Percentiles rank a stretch among this genome's conserved stretches.
Conservation (phyloP, 1,140 invertebrate species). For the Drosophila sp. region DNA sequence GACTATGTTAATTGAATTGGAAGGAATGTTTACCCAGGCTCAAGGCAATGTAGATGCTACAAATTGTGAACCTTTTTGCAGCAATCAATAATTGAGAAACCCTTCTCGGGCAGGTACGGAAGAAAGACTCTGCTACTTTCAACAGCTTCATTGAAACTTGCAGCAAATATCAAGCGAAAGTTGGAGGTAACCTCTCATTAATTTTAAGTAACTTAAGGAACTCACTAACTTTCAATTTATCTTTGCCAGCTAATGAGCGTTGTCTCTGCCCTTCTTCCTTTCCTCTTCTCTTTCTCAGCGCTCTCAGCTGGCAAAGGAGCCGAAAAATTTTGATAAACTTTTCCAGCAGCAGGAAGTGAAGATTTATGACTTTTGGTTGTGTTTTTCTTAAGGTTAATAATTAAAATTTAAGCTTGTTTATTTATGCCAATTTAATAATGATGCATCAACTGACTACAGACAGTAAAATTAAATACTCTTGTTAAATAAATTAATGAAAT, state of each 20-base stretch:
- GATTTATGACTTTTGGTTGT: slow-evolving; percentile 57
- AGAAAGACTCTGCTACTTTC: neutral
- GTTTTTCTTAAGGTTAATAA: slow-evolving; percentile 45
- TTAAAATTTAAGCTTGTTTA: slow-evolving; percentile 65
- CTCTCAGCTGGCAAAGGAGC: slow-evolving; percentile 1
- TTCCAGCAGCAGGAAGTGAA: slow-evolving; percentile 48
- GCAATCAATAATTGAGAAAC: slow-evolving; percentile 16
- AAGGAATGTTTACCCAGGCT: slow-evolving; percentile 27
- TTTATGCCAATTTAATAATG: slow-evolving; percentile 15
- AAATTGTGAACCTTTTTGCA: neutral
- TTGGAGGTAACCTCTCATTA: neutral
- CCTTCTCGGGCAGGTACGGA: neutral
- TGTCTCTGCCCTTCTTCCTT: slow-evolving; percentile 11
- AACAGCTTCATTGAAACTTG: slow-evolving; percentile 42
- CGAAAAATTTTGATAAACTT: slow-evolving; percentile 57
- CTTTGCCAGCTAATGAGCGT: slow-evolving; percentile 65
- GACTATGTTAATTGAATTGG: slow-evolving; percentile 59
- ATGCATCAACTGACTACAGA: neutral
- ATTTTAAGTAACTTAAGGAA: slow-evolving; percentile 16
- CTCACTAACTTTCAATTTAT: slow-evolving; percentile 59
- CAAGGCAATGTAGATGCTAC: neutral
- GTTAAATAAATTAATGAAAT: neutral
- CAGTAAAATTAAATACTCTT: slow-evolving; percentile 18
- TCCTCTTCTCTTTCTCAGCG: slow-evolving; percentile 1
- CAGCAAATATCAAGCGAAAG: slow-evolving; percentile 8